Conservation (phyloP, 2,888 invertebrate species). For the Homarus gammarus region DNA sequence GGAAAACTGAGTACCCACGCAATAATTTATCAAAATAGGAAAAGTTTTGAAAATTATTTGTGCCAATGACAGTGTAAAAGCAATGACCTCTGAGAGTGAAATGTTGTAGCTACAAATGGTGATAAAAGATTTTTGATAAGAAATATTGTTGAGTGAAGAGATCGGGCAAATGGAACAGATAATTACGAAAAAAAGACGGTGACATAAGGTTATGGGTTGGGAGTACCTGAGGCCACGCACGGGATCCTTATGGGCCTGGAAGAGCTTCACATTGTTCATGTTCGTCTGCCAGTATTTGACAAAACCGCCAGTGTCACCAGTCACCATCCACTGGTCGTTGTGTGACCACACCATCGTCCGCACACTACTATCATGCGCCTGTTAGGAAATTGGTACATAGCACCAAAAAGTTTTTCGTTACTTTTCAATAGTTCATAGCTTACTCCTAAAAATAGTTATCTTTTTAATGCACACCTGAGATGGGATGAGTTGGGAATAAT, state of each 20-base stretch:
- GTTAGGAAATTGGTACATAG: constrained; percentile 75
- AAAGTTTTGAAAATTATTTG: neutral
- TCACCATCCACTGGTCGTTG: constrained; percentile 99
- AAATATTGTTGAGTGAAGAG: neutral
- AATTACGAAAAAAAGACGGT: constrained; percentile 30
- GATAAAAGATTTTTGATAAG: neutral
- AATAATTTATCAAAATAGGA: neutral
- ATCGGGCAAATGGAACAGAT: neutral
- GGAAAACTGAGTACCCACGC: neutral
- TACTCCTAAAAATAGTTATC: no score
- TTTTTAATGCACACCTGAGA: no score
- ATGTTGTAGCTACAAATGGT: neutral
- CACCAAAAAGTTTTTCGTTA: no score
- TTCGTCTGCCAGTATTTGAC: constrained; percentile 99
- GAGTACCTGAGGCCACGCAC: constrained; percentile 96
- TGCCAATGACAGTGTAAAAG: neutral
- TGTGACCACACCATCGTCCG: constrained; percentile 99
- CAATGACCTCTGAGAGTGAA: neutral
- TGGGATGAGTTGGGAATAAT: no score
- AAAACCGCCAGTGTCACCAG: constrained; percentile 98
- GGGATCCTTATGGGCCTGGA: constrained; percentile 99
- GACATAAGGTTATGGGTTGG: constrained; percentile 45
- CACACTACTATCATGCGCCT: constrained; percentile 99
- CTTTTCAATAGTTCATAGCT: no score
- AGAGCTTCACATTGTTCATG: constrained; percentile 99